A percentile compares a stretch with the other conserved stretches of the same genome.
Conservation (phyloP, 2,888 invertebrate genomes). For the Orthonevra nobilis region DNA sequence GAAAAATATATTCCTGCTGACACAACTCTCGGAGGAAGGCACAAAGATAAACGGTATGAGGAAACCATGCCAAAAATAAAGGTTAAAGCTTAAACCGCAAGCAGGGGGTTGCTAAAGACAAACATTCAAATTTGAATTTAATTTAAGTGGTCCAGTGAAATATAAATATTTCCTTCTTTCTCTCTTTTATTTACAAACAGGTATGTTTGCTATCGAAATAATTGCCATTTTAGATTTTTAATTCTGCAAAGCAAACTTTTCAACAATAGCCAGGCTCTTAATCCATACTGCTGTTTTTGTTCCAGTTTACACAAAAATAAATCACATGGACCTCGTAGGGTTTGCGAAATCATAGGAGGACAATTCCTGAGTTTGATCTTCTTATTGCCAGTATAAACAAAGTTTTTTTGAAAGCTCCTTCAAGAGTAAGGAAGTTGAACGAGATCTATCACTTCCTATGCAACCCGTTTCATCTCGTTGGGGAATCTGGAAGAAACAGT, state of each 20-base stretch:
- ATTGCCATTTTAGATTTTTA: too few relatives aligned
- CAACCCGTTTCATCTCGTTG: background rate
- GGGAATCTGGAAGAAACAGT: background rate
- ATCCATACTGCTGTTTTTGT: background rate
- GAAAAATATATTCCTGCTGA: too few relatives aligned
- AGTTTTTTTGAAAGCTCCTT: slow-evolving; percentile 17
- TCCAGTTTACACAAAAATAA: slow-evolving; percentile 19
- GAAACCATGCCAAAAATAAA: too few relatives aligned
- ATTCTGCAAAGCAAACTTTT: slow-evolving; percentile 8
- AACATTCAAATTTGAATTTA: background rate
- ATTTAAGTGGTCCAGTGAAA: too few relatives aligned
- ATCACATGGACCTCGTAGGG: slow-evolving; percentile 14
- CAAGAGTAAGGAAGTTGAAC: background rate
- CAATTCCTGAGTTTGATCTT: slow-evolving; percentile 9
- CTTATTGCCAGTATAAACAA: slow-evolving; percentile 17
- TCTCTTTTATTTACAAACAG: background rate
- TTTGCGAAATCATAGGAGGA: slow-evolving; percentile 18
- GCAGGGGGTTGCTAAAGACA: background rate
- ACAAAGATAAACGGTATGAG: slow-evolving; percentile 5
- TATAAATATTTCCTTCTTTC: background rate
- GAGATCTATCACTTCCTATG: too few relatives aligned
- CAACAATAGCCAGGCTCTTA: slow-evolving; percentile 19
- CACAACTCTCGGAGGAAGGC: too few relatives aligned
- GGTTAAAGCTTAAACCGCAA: too few relatives aligned
- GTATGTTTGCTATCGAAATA: too few relatives aligned